Evolutionary conservation across 2,113 vertebrate species (phyloP).

Genomic region (Porphyrio hochstetteri): DNA sequence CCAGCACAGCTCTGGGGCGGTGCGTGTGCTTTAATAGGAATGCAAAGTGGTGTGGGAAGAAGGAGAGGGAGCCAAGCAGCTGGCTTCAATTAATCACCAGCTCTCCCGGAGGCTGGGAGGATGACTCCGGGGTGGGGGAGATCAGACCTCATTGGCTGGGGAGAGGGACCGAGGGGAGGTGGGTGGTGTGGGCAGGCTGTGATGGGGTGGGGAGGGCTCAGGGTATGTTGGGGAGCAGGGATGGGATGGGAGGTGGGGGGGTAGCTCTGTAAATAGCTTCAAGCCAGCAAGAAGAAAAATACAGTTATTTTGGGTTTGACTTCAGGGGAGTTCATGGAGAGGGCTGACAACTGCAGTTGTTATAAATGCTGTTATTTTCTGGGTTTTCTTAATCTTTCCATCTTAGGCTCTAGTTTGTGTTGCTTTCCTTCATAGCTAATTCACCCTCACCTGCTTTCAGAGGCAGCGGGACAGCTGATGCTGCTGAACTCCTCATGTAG

Average conservation of each 20-base stretch:
- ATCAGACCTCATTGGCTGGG: not conserved
- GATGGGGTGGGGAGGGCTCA: not conserved
- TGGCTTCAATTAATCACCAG: not conserved
- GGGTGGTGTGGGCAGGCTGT: not conserved
- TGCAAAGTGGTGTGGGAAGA: not conserved
- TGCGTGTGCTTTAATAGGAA: not conserved
- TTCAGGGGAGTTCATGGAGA: not conserved
- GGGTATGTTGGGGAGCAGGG: not conserved
- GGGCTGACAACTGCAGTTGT: not conserved
- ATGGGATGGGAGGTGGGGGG: not conserved
- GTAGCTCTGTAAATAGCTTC: not conserved
- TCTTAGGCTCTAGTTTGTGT: not conserved
- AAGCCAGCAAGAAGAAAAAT: not conserved
- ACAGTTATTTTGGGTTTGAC: not conserved
- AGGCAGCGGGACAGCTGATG: not conserved
- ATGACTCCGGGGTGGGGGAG: not conserved
- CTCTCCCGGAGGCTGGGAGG: not conserved
- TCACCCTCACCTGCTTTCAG: rapidly evolving
- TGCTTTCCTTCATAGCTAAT: not conserved
- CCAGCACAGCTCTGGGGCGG: not conserved
- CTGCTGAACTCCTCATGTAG: not conserved
- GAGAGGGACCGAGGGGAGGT: not conserved
- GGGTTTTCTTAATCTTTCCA: not conserved
- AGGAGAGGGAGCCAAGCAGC: not conserved
- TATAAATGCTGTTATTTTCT: not conserved